Conservation (phyloP, 1,140 invertebrate species). For the Geopemphigus sp. region DNA sequence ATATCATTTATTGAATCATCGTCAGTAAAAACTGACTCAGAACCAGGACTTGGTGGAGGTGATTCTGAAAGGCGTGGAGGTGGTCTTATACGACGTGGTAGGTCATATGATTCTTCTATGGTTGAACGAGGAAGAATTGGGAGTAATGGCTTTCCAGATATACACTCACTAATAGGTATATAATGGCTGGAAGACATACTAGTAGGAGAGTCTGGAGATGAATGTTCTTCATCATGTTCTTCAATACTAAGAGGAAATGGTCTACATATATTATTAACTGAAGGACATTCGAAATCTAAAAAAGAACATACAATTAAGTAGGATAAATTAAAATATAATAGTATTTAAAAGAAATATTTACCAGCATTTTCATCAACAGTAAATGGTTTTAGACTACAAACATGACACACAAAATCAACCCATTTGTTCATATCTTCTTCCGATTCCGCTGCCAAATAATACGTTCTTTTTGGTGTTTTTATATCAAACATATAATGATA, state of each 20-base stretch:
- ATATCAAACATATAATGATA: constrained; percentile 86
- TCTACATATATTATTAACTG: constrained; percentile 43
- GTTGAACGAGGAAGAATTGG: constrained; percentile 39
- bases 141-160: constrained; percentile 70
- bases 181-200: constrained; percentile 69
- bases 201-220: constrained; percentile 62
- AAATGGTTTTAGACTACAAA: constrained; percentile 79
- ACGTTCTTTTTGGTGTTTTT: constrained; percentile 81
- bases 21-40: constrained; percentile 63
- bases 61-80: constrained; percentile 51
- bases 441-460: constrained; percentile 87
- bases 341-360: constrained; percentile 19
- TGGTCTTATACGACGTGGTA: constrained; percentile 57
- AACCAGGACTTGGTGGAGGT: constrained; percentile 59
- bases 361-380: constrained; percentile 65
- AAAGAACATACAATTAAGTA: constrained; percentile 32
- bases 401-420: constrained; percentile 90
- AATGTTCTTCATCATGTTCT: constrained; percentile 56
- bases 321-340: background rate
- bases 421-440: constrained; percentile 91
- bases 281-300: constrained; percentile 51
- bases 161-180: constrained; percentile 84
- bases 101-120: constrained; percentile 59
- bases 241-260: constrained; percentile 35
- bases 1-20: constrained; percentile 58